phyloP scores from a whole-genome alignment of 2,113 vertebrate species.

The Vombatus ursinus region DNA sequence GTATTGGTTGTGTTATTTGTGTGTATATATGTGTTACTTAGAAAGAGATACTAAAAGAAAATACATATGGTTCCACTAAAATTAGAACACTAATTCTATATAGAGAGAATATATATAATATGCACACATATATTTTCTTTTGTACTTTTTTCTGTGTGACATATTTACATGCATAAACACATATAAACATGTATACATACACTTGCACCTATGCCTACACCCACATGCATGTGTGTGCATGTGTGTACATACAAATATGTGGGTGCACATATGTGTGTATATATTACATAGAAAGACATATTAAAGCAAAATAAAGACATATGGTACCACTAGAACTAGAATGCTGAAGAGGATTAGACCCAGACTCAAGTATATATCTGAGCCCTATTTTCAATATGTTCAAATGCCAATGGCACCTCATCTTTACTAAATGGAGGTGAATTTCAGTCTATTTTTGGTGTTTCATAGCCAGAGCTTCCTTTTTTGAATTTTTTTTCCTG shows the following conservation, averaged over 20 bases:
- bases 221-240: not conserved
- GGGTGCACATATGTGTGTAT: not conserved
- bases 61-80: not conserved
- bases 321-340: not conserved
- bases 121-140: not conserved
- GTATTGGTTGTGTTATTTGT: too few species aligned
- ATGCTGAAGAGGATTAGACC: not conserved
- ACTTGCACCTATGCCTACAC: too few species aligned
- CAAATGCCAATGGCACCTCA: not conserved
- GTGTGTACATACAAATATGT: not conserved
- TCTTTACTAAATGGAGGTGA: not conserved
- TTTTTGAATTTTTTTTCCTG: not conserved
- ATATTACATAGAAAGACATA: not conserved
- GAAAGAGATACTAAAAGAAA: not conserved
- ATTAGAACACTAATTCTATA: not conserved
- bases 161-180: too few species aligned
- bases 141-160: not conserved
- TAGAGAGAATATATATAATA: not conserved
- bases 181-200: not conserved
- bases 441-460: not conserved
- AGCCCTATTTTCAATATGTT: not conserved
- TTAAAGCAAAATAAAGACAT: not conserved
- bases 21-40: not conserved
- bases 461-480: not conserved
- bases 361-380: not conserved